Evolutionary conservation across 92 coral and sea anemone genomes (phyloP).

Genomic region (Palythoa grandiflora): DNA sequence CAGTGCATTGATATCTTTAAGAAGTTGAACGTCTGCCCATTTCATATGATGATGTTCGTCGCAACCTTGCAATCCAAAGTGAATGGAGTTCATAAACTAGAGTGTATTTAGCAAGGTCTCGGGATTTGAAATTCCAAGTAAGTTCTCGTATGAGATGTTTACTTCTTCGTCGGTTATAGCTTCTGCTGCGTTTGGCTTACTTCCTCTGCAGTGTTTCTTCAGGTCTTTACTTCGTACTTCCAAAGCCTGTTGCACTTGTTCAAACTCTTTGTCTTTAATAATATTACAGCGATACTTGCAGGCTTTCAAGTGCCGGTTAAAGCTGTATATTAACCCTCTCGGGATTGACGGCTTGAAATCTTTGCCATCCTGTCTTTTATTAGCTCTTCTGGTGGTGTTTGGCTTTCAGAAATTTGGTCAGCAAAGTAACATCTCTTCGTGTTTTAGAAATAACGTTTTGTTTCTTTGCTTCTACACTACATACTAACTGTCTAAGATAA

Average conservation of each 20-base stretch:
- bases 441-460: too few species aligned
- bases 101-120: conserved; percentile 68
- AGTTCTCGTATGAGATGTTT: background rate
- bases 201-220: conserved; percentile 48
- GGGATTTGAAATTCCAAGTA: conserved; percentile 57
- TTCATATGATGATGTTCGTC: conserved; percentile 69
- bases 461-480: too few species aligned
- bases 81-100: conserved; percentile 55
- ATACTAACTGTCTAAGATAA: too few species aligned
- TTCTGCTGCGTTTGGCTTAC: conserved; percentile 46
- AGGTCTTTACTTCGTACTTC: conserved; percentile 37
- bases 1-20: conserved; percentile 39
- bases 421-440: too few species aligned
- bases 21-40: conserved; percentile 62
- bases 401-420: too few species aligned
- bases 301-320: conserved; percentile 44
- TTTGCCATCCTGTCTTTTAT: background rate
- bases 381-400: background rate
- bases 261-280: conserved; percentile 36
- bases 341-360: conserved; percentile 35
- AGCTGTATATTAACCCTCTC: conserved; percentile 39
- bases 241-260: conserved; percentile 32
- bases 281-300: conserved; percentile 26
- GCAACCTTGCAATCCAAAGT: conserved; percentile 71
- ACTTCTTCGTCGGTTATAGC: conserved; percentile 41